Percentiles rank a stretch among this genome's conserved stretches.
Conservation (phyloP, 2,797 vertebrate species). For the Notamacropus eugenii region DNA sequence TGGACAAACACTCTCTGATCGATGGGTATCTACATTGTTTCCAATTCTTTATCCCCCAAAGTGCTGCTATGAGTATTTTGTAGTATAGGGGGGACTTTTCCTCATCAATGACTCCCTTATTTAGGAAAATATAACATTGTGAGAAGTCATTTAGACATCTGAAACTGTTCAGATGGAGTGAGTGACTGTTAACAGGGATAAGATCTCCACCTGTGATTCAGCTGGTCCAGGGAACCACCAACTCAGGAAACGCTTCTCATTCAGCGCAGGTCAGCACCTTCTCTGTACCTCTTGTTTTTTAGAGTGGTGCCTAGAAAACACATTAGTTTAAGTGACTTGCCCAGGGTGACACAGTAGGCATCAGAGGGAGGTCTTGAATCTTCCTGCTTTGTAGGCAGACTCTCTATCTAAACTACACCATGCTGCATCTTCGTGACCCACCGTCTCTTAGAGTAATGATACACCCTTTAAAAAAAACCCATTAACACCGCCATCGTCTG, state of each 20-base stretch:
- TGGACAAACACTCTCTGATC: background rate
- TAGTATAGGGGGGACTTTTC: background rate
- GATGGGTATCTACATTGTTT: background rate
- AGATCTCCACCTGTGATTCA: background rate
- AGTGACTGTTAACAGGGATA: background rate
- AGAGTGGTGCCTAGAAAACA: background rate
- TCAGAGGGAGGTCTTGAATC: background rate
- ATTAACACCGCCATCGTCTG: slow-evolving; percentile 60
- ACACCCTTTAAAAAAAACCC: slow-evolving; percentile 53
- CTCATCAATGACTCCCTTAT: background rate
- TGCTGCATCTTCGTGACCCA: background rate
- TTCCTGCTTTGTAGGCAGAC: background rate
- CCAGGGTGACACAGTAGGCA: background rate
- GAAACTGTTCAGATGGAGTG: slow-evolving; percentile 58
- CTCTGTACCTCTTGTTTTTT: background rate
- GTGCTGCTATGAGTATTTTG: background rate
- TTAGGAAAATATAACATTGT: slow-evolving; percentile 63
- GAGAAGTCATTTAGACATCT: slow-evolving; percentile 61
- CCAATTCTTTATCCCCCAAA: background rate
- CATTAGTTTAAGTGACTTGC: background rate
- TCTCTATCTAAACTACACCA: background rate
- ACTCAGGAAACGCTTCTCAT: background rate
- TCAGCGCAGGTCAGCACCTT: background rate
- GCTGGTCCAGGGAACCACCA: background rate
- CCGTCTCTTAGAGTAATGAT: background rate